These are phyloP conservation scores for Drosophila prostipennis DNA, from an alignment of 2,888 invertebrate species.

Conservation along the genomic window DNA sequence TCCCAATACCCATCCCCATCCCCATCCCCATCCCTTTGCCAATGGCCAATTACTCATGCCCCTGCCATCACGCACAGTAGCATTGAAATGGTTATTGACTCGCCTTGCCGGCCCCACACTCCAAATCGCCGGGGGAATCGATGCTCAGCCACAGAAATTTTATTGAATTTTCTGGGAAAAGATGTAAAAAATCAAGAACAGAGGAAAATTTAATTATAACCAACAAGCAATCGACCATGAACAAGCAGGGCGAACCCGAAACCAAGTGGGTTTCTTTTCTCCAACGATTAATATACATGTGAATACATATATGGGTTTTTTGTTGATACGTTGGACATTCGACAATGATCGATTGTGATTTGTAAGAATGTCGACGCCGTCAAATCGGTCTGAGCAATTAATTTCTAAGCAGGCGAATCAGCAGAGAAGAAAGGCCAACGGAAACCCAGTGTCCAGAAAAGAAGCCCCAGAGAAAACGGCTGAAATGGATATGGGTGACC, in stretches of 20 bases:
- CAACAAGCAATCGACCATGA: slow-evolving; percentile 41
- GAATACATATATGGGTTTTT: slow-evolving; percentile 9
- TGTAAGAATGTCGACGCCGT: slow-evolving; percentile 55
- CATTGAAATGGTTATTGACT: slow-evolving; percentile 50
- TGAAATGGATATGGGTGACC: slow-evolving; percentile 69
- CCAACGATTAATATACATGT: slow-evolving; percentile 46
- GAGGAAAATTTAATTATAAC: slow-evolving; percentile 66
- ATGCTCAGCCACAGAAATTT: slow-evolving; percentile 31
- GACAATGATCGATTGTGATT: slow-evolving; percentile 81
- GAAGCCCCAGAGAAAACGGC: slow-evolving; percentile 31
- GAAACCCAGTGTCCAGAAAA: slow-evolving; percentile 2
- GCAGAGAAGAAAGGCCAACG: neutral
- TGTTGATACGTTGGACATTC: slow-evolving; percentile 20
- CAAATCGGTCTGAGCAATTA: slow-evolving; percentile 51
- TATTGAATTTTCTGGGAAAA: slow-evolving; percentile 52
- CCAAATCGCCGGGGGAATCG: slow-evolving; percentile 31
- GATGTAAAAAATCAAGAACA: slow-evolving; percentile 54
- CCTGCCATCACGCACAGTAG: slow-evolving; percentile 57
- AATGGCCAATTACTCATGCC: slow-evolving; percentile 62
- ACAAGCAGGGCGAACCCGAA: slow-evolving; percentile 12
- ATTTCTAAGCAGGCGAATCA: slow-evolving; percentile 49
- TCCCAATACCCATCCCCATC: neutral
- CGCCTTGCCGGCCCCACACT: neutral
- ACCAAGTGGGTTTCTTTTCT: slow-evolving; percentile 34
- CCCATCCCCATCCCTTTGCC: slow-evolving; percentile 4